Conservation (phyloP, 2,888 invertebrate species). For the Scaeva pyrastri region DNA sequence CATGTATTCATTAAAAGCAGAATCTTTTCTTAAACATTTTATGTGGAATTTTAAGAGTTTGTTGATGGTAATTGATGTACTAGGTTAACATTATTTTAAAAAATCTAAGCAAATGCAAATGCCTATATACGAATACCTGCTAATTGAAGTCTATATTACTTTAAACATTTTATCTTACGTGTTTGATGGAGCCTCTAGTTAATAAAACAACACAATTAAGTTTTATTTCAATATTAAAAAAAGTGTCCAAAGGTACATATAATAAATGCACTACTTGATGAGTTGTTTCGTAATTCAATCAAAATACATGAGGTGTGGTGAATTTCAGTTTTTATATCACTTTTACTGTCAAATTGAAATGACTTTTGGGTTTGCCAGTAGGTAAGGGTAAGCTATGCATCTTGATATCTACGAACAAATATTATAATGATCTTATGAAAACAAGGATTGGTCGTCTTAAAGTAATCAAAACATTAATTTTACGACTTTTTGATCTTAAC, state of each 20-base stretch:
- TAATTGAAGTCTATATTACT: neutral
- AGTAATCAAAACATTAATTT: neutral
- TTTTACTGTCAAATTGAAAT: slow-evolving; percentile 13
- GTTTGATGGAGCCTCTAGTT: neutral
- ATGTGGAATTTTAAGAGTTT: neutral
- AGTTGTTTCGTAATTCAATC: slow-evolving; percentile 11
- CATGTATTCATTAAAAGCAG: slow-evolving; percentile 10
- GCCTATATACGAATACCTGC: neutral
- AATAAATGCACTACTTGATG: slow-evolving; percentile 1
- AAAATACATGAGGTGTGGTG: slow-evolving; percentile 18
- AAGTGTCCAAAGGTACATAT: neutral
- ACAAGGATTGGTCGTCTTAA: neutral
- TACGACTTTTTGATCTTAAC: slow-evolving; percentile 13
- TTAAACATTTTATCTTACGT: neutral
- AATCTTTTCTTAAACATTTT: neutral
- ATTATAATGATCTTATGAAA: neutral
- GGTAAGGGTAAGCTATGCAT: neutral
- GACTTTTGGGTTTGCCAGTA: neutral
- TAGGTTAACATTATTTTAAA: neutral
- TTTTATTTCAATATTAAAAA: neutral
- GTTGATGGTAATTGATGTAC: neutral
- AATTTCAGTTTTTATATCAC: slow-evolving; percentile 19
- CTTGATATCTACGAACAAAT: no score
- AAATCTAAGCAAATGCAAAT: neutral
- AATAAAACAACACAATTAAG: neutral